Percentiles rank a stretch among this genome's conserved stretches.
Evolutionary conservation across 64 coral and sea anemone species (phyloP).

Genomic region (Pocillopora verrucosa): DNA sequence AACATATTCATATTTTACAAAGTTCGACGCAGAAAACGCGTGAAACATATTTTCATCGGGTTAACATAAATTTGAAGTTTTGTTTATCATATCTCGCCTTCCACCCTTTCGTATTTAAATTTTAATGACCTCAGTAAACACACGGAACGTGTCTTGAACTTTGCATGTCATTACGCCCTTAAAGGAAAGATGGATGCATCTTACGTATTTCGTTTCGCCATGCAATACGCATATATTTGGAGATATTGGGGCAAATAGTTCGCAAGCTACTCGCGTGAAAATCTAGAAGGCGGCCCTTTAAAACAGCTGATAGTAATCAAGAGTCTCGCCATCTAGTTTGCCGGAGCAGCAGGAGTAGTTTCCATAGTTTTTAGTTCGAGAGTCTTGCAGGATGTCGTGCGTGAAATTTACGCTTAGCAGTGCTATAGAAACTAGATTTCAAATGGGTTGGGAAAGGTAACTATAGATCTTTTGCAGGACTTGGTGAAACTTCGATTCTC

Average conservation of each 20-base stretch:
- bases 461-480: not conserved
- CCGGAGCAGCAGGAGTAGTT: slow-evolving; percentile 29
- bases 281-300: not conserved
- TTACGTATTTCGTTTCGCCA: not conserved
- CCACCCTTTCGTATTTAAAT: slow-evolving; percentile 75
- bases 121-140: slow-evolving; percentile 87
- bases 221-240: not conserved
- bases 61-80: slow-evolving; percentile 35
- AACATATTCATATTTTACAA: not conserved
- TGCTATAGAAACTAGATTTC: not conserved
- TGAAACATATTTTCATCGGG: not conserved
- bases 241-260: not conserved
- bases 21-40: not conserved
- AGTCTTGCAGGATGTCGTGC: slow-evolving; percentile 19
- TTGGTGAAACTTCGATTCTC: not conserved
- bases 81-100: slow-evolving; percentile 62
- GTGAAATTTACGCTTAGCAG: slow-evolving; percentile 16
- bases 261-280: not conserved
- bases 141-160: slow-evolving; percentile 53
- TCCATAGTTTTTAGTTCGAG: slow-evolving; percentile 3
- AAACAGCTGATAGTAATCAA: slow-evolving; percentile 21
- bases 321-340: slow-evolving; percentile 6
- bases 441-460: too few relatives aligned
- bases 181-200: not conserved
- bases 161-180: not conserved